Evolutionary conservation across 2,113 vertebrate species (phyloP), one percentile per base, ranked within the genome.

Genomic region (Psophia crepitans): DNA sequence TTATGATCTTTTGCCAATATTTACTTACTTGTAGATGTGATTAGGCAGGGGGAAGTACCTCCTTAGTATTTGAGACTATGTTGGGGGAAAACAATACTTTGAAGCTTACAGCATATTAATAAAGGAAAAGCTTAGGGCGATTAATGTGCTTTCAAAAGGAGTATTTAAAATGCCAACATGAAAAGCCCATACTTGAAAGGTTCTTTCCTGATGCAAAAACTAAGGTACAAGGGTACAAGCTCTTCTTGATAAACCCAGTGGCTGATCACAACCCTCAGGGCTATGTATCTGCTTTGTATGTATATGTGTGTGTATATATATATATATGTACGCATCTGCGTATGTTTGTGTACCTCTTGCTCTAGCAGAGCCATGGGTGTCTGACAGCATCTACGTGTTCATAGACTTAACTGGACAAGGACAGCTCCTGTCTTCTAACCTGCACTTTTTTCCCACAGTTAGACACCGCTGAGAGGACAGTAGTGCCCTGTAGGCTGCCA

Each of bases 1-100:
- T 94, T 93, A 94, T 26, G 33, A 77, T 49, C 80, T 97, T 95
- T 97, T 89, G 46, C 58, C 56, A 95, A 54, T 94, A 96, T 93
- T 93, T 97, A 15, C 84, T 91, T 93, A 95, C 43, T 96, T 96
- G 58, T 56, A 94, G 66, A 95, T 93, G 27, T 76, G 69, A 82
- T 86, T 96, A 92, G 73, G 74, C 64, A 95, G 95, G 66, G 48
- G 32, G 27, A 97, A 98, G 73, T 93, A 41, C 21, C 12, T 95
- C 56, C 76, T 94, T 82, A 46, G 30, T 71, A 18, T 54, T 44
- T 84, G 32, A 96, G 51, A 91, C 26, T 86, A 37, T 79, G 20
- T 24, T 83, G 26, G 39, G 15, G 18, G 14, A 88, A 97, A 97
- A 84, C 17, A 95, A 60, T 94, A 60, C 30, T 76, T 41, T 61